These are phyloP conservation scores for cattle (Bos taurus) DNA, from an alignment of 2,113 vertebrate genomes.

Conservation along the genomic window ARS-UCD2.0 NC_037348.1:62190001-62190500, in stretches of 20 bases:
- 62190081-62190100: background rate
- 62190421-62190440: background rate
- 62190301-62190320: background rate
- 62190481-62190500: background rate
- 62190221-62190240: background rate
- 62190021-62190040: background rate
- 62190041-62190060: background rate
- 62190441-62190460: background rate
- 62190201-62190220: background rate
- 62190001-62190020: background rate
- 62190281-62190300: background rate
- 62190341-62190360: background rate
- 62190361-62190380: accelerated
- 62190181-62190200: background rate
- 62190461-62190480: background rate
- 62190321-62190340: background rate
- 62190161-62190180: background rate
- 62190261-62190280: background rate
- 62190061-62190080: background rate
- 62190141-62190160: background rate
- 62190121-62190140: background rate
- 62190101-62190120: background rate
- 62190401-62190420: background rate
- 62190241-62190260: background rate
- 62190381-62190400: background rate